Evolutionary conservation across 2,888 invertebrate species (phyloP), one percentile per base, ranked within the genome.

Genomic region (Drosophila heteroneura): DNA sequence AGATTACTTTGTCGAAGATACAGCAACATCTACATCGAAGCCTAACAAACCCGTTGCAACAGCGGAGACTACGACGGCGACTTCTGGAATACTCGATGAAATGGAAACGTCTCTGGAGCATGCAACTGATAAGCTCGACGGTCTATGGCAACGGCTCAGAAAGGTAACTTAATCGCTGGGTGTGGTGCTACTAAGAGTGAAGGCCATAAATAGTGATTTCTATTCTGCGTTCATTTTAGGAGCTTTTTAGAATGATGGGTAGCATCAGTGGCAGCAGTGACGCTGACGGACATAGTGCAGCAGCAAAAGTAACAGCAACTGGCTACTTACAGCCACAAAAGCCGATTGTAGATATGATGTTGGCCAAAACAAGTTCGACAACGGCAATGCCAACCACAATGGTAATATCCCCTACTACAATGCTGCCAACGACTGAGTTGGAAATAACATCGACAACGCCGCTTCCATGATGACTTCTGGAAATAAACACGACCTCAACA

Each of bases 111-210:
- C 85, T 9, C 62, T 89, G 16, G 65, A 70, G 51, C 75, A 70
- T 62, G 83, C 79, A 64, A 73, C 89, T 47, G 71, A 81, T 49
- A 77, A 60, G 3, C 70, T 76, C 7, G 72, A 85, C 53, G 53
- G 59, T 58, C 64, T 89, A 0, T 86, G 89, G 89, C 83, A 76
- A 61, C 76, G 79, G 59, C 81, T 90, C 19, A 74, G 70, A 73
- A 76, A 85, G 81, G 85, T 86, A 85, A 70, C 14, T 35, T 26
- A 12, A 12, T 28, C 22, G 22, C 22, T 5, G 16, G 4, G 7
- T 47, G 47, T 65, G 10, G 2, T 41, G 16, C 12, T 35, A 0
- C 14, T 32, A 6, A 7, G 35, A 52, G 22, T 14, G 26, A 22
- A 10, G 12, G 22, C 7, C 9, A 32, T 16, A 52, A 60, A 70